Base-by-base conservation (phyloP, 2,113 vertebrate genomes). In the Bostrychus sinensis region DNA sequence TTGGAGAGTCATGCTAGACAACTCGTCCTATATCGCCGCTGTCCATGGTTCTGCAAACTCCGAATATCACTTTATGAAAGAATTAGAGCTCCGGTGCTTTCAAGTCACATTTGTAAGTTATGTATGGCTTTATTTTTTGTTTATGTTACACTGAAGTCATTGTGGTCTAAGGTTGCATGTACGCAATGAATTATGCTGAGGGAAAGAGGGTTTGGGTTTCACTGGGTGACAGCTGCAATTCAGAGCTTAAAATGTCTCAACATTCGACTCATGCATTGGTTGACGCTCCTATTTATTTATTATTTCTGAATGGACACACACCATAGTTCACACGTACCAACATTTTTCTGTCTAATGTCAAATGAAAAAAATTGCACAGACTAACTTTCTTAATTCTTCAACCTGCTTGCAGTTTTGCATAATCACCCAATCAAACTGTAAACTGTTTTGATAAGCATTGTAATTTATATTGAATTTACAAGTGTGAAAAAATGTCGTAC, bases 31-130 rank as follows among this genome's bases (percentile, higher is more conserved):
- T 28, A 17, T 51, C 42, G 80, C 57, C 72, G 80, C 89, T 91
- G 82, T 91, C 89, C 88, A 87, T 84, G 90, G 88, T 91, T 80
- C 88, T 90, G 89, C 62, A 87, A 65, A 34, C n/a, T n/a, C n/a
- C n/a, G n/a, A n/a, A n/a, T n/a, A n/a, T 65, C 42, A 36, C 3
- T 20, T 28, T 53, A 14, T 42, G 59, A 56, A 23, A 13, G 65
- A 74, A 48, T 10, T 1, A 19, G 17, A 53, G 32, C 34, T 14
- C 62, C 50, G 23, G 39, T 41, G 67, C 34, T 59, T 13, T 56
- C 9, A 6, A 22, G 43, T 57, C 56, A 51, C 7, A 57, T 69
- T 64, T 68, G 53, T 61, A 42, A 72, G 45, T 70, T 61, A 70
- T 62, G 69, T 54, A 9, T n/a, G 0, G 50, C 56, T 75, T 70